Base-by-base conservation (phyloP, 2,888 invertebrate genomes). In the Serrognathus titanus region DNA sequence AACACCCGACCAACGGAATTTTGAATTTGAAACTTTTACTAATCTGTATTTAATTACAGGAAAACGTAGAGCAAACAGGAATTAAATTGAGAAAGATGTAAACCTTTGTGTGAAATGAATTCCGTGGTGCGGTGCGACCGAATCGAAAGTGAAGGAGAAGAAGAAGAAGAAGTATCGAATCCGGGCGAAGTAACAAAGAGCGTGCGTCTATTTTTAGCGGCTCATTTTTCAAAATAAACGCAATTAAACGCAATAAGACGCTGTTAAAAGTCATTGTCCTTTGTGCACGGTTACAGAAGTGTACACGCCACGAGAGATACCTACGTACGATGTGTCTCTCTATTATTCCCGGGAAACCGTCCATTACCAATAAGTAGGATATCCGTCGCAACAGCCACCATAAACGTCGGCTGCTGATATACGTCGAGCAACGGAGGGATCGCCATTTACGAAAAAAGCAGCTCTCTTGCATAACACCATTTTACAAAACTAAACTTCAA, bases 301-400 rank as follows among this genome's bases (percentile, higher is more conserved):
- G 51, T 50, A 46, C 53, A 55, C 55, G 58, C 53, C 24, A 31
- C 24, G 24, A 57, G 61, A 61, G 53, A 62, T 64, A 64, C 57
- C 62, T 62, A 64, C 64, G 58, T 61, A 57, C 60, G 58, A 60
- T 60, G 62, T 52, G 52, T 51, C 57, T 63, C 55, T 58, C 60
- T 55, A 62, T 65, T 61, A 61, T 65, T 67, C 65, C 64, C 67
- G 67, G 67, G 67, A 67, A 67, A 67, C 67, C 63, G 65, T 67
- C 65, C 63, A 67, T 67, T 67, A 67, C 63, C 58, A 67, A 67
- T 66, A 67, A 67, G 65, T 67, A 66, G 67, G 67, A 67, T 67
- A 65, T 67, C 67, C 67, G 65, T 60, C 63, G 60, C 60, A 64
- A 59, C 57, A 57, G 53, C 59, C 60, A 62, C 59, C 59, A 61